phyloP scores from a whole-genome alignment of 2,113 vertebrate species.

The Scortum barcoo region DNA sequence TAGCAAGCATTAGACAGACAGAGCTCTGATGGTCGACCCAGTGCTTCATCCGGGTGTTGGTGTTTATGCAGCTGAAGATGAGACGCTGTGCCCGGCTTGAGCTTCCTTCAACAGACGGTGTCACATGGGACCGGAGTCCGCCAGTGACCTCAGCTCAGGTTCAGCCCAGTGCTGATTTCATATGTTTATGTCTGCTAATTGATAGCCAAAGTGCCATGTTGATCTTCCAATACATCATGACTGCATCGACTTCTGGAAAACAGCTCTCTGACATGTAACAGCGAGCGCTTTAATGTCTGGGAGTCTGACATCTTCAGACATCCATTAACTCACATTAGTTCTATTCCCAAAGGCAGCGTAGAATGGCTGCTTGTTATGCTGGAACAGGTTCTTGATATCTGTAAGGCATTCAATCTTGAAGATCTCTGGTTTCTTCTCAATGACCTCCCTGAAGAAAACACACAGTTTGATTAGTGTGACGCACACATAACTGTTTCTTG shows the following conservation, averaged over 20 bases:
- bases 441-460: slow-evolving; percentile 91
- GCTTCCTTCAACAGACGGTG: slow-evolving; percentile 44
- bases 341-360: slow-evolving; percentile 98
- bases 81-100: slow-evolving; percentile 65
- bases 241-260: slow-evolving; percentile 38
- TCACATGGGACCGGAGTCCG: slow-evolving; percentile 31
- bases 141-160: slow-evolving; percentile 64
- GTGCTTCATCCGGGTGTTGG: slow-evolving; percentile 55
- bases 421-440: slow-evolving; percentile 99
- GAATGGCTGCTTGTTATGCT: slow-evolving; percentile 93
- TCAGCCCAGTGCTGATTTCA: slow-evolving; percentile 61
- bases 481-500: slow-evolving; percentile 9
- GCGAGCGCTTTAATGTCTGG: slow-evolving; percentile 41
- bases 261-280: slow-evolving; percentile 17
- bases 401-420: slow-evolving; percentile 99
- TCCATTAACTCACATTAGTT: slow-evolving; percentile 87
- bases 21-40: slow-evolving; percentile 18
- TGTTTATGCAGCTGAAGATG: slow-evolving; percentile 76
- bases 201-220: slow-evolving; percentile 34
- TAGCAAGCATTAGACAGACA: slow-evolving; percentile 7
- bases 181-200: slow-evolving; percentile 56
- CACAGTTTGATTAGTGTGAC: slow-evolving; percentile 37
- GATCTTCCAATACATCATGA: slow-evolving; percentile 31
- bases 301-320: slow-evolving; percentile 62
- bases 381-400: slow-evolving; percentile 98